Percentiles rank a stretch among this genome's conserved stretches.
Evolutionary conservation across 2,888 invertebrate species (phyloP).

Genomic region (Epicampocera succincta): DNA sequence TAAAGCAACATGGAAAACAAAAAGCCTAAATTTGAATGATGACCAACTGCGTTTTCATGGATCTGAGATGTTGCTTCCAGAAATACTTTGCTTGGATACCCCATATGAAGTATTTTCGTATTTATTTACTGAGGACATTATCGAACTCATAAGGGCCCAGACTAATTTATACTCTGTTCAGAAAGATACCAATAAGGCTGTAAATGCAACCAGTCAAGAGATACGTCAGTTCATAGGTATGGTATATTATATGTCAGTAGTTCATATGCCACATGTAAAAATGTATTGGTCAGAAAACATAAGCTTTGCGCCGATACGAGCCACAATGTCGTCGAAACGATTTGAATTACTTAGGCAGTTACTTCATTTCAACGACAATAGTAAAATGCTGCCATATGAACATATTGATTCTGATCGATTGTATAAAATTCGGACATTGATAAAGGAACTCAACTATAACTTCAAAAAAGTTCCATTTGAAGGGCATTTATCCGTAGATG

Average conservation of each 20-base stretch:
- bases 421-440: conserved; percentile 24
- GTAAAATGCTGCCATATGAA: conserved; percentile 21
- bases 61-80: conserved; percentile 14
- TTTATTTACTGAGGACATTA: conserved; percentile 19
- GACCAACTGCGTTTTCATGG: conserved; percentile 35
- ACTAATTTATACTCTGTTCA: conserved; percentile 26
- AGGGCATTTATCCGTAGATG: conserved; percentile 17
- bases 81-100: conserved; percentile 21
- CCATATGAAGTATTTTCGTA: conserved; percentile 12
- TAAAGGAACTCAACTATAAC: conserved; percentile 8
- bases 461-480: conserved; percentile 25
- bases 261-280: conserved; percentile 22
- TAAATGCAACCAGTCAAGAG: conserved; percentile 6
- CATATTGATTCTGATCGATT: conserved; percentile 20
- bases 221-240: conserved; percentile 19
- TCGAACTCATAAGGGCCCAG: conserved; percentile 7
- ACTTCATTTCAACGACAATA: conserved; percentile 36
- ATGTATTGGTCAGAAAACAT: conserved; percentile 21
- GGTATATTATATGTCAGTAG: conserved; percentile 16
- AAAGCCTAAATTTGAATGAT: conserved; percentile 26
- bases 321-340: conserved; percentile 19
- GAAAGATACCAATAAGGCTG: conserved; percentile 21
- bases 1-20: conserved; percentile 1
- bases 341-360: conserved; percentile 15
- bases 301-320: conserved; percentile 16